Percentiles rank a stretch among this genome's conserved stretches.
phyloP scores from a whole-genome alignment of 92 coral and sea anemone species.

The Epizoanthus fatuus region DNA sequence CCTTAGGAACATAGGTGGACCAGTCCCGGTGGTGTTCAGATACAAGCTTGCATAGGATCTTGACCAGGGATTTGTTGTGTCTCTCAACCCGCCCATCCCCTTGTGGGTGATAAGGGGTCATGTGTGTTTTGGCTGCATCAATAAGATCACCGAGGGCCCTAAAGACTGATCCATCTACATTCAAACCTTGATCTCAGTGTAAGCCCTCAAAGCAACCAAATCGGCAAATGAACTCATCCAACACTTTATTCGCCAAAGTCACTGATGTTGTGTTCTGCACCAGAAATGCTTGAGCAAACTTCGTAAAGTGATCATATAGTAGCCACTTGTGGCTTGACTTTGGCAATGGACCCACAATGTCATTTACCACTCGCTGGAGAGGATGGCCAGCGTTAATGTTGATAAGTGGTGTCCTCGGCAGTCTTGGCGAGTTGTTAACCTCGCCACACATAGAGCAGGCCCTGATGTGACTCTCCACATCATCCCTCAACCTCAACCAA shows the following conservation, averaged over 20 bases:
- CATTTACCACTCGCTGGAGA: constrained; percentile 43
- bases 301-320: constrained; percentile 55
- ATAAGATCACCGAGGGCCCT: constrained; percentile 37
- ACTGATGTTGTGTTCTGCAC: constrained; percentile 47
- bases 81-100: too few species aligned
- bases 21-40: background rate
- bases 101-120: too few species aligned
- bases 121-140: background rate
- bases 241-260: constrained; percentile 31
- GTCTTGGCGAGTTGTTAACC: constrained; percentile 13
- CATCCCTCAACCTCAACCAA: too few species aligned
- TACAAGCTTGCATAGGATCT: constrained; percentile 43
- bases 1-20: too few species aligned
- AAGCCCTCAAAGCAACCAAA: constrained; percentile 12
- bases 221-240: constrained; percentile 52
- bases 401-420: background rate
- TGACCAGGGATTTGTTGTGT: background rate
- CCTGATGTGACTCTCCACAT: too few species aligned
- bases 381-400: constrained; percentile 60
- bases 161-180: background rate
- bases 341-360: constrained; percentile 49
- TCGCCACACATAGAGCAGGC: constrained; percentile 7
- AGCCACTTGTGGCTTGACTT: constrained; percentile 49
- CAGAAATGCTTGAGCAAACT: constrained; percentile 46
- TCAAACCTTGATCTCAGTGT: too few species aligned